Percentiles rank a stretch among this genome's conserved stretches.
These are phyloP conservation scores for Parnassius smintheus DNA, from an alignment of 2,888 invertebrate species.

Conservation along the genomic window DNA sequence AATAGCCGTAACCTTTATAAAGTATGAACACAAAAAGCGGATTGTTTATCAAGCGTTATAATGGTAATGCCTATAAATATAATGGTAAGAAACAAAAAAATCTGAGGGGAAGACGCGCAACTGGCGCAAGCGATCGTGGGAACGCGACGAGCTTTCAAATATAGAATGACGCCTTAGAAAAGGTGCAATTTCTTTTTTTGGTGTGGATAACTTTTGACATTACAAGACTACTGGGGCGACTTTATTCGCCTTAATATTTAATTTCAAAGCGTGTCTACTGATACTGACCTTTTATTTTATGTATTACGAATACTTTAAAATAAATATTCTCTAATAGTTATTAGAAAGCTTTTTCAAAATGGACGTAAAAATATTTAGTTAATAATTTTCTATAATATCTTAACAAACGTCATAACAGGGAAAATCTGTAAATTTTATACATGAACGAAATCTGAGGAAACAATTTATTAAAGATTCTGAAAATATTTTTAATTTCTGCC, in stretches of 20 bases:
- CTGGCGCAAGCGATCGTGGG: slow-evolving; percentile 80
- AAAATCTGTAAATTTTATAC: no score
- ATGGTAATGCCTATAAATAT: slow-evolving; percentile 39
- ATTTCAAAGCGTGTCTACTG: neutral
- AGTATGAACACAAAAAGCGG: slow-evolving; percentile 10
- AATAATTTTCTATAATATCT: no score
- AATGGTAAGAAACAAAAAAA: slow-evolving; percentile 58
- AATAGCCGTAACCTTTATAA: no score
- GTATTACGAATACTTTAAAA: no score
- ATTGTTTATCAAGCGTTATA: slow-evolving; percentile 25
- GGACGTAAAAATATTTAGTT: no score
- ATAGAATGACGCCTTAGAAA: slow-evolving; percentile 75
- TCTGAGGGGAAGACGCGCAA: slow-evolving; percentile 72
- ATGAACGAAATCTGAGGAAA: no score
- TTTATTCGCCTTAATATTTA: slow-evolving; percentile 4
- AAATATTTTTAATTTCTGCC: no score
- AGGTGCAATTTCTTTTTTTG: slow-evolving; percentile 74
- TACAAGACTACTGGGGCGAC: slow-evolving; percentile 10
- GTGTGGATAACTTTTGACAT: slow-evolving; percentile 59
- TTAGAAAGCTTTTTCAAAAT: no score
- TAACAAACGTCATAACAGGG: no score
- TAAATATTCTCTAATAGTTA: no score
- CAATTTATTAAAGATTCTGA: no score
- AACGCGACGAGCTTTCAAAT: slow-evolving; percentile 76
- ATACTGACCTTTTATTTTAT: no score